phyloP scores from a whole-genome alignment of 1,140 invertebrate genomes.

The Drosophila tropicalis region DNA sequence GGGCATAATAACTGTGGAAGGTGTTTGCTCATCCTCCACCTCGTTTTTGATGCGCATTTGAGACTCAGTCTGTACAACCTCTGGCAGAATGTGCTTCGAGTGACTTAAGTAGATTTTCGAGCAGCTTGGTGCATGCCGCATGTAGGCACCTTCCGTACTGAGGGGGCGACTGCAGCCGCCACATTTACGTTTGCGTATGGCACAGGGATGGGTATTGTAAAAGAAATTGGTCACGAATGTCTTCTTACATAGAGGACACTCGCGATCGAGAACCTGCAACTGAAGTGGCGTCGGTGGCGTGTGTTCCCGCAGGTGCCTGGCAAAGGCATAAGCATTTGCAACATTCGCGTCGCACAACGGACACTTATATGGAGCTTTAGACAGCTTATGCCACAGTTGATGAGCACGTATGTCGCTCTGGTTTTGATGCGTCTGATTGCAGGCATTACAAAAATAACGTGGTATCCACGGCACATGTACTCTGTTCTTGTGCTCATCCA shows the following conservation, averaged over 20 bases:
- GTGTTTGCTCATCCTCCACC: slow-evolving; percentile 42
- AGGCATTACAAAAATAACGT: slow-evolving; percentile 70
- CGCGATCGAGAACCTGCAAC: slow-evolving; percentile 63
- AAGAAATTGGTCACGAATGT: slow-evolving; percentile 75
- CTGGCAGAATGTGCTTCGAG: slow-evolving; percentile 70
- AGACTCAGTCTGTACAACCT: slow-evolving; percentile 50
- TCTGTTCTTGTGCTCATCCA: slow-evolving; percentile 56
- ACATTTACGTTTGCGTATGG: slow-evolving; percentile 66
- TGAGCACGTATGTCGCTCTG: slow-evolving; percentile 73
- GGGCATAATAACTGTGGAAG: slow-evolving; percentile 22
- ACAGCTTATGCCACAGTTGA: slow-evolving; percentile 80
- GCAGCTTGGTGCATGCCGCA: slow-evolving; percentile 68
- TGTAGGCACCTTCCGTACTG: slow-evolving; percentile 54
- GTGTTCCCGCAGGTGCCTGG: slow-evolving; percentile 70
- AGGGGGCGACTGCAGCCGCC: slow-evolving; percentile 67
- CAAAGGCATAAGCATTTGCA: slow-evolving; percentile 61
- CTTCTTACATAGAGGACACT: slow-evolving; percentile 71
- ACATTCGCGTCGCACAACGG: slow-evolving; percentile 58
- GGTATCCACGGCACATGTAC: slow-evolving; percentile 62
- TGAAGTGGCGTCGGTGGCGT: slow-evolving; percentile 46
- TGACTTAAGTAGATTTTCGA: slow-evolving; percentile 69
- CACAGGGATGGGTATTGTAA: slow-evolving; percentile 78
- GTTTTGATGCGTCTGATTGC: slow-evolving; percentile 70
- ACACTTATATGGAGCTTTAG: slow-evolving; percentile 76
- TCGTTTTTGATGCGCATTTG: slow-evolving; percentile 74